phyloP scores from a whole-genome alignment of 2,888 invertebrate genomes.

The Drosophila setosimentum region DNA sequence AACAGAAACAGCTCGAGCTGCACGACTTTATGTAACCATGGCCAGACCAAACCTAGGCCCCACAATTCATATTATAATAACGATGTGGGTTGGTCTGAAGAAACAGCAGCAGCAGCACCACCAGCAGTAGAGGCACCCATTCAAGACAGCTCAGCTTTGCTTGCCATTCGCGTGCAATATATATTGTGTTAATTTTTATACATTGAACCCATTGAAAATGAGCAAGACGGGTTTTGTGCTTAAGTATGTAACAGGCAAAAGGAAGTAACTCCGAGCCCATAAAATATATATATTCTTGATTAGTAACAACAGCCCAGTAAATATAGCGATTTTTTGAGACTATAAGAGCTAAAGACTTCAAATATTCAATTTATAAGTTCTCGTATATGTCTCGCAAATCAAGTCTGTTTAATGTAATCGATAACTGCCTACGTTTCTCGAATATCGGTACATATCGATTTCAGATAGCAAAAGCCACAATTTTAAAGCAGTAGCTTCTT shows the following conservation, averaged over 20 bases:
- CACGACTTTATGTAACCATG: conserved; percentile 32
- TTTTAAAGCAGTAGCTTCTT: neutral
- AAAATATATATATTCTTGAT: neutral
- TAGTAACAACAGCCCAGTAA: neutral
- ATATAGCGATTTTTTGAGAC: neutral
- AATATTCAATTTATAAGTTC: neutral
- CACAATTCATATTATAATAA: conserved; percentile 75
- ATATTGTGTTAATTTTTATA: conserved; percentile 71
- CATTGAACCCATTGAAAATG: neutral
- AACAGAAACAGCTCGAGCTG: conserved; percentile 18
- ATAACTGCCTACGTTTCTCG: conserved; percentile 4
- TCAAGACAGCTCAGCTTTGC: conserved; percentile 12
- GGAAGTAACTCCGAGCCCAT: neutral
- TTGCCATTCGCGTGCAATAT: conserved; percentile 54
- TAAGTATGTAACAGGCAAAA: neutral
- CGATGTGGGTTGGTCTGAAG: conserved; percentile 73
- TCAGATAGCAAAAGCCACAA: neutral
- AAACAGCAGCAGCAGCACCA: conserved; percentile 34
- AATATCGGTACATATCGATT: neutral
- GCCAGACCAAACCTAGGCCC: conserved; percentile 31
- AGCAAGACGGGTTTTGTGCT: neutral
- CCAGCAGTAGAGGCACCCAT: conserved; percentile 1
- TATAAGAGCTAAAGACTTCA: neutral
- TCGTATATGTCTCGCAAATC: neutral
- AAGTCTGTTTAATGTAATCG: conserved; percentile 27